Base-by-base conservation (phyloP, 1,140 invertebrate species). In the Cherax destructor region DNA sequence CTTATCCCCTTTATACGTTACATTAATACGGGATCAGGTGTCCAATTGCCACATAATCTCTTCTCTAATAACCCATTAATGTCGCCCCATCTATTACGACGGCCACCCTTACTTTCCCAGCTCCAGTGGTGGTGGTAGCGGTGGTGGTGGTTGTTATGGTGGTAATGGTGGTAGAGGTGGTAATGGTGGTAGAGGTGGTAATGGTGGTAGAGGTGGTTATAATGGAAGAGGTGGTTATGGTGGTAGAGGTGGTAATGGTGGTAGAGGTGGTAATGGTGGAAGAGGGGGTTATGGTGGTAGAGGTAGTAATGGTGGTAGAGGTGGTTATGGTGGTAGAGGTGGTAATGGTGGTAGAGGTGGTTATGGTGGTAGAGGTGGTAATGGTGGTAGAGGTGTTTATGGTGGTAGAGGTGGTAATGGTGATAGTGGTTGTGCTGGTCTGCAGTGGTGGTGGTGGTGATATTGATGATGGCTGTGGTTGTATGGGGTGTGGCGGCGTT, bases 21-120 rank as follows among this genome's bases (percentile, higher is more conserved):
- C 86, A 78, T 77, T 87, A 87, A 87, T 87, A 61, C 74, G 74
- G 86, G 86, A 87, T 87, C 86, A 87, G 30, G 76, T 80, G 77
- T 79, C 56, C 86, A 87, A 78, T 87, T 87, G 86, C 52, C 52
- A 65, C 56, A n/a, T 87, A 79, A 87, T 59, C 86, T 87, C 77
- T 87, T 65, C 76, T 79, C 86, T 87, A 80, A 87, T 87, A 77
- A 79, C 76, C 86, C 76, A 87, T 87, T 87, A 87, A 77, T 79
- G 86, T 87, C 86, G 30, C 56, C n/a, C 24, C 86, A 79, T 87
- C 52, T 49, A 47, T 87, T 87, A 87, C 56, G 56, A 18, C 77
- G 4, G 52, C 76, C 50, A 47, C 74, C 50, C n/a, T 41, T 24
- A 7, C 65, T 30, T 47, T 24, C 49, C 52, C 49, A 52, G 56